A percentile compares a stretch with the other conserved stretches of the same genome.
Evolutionary conservation across 2,797 vertebrate genomes (phyloP).

Genomic region (Tiaroga cobitis): DNA sequence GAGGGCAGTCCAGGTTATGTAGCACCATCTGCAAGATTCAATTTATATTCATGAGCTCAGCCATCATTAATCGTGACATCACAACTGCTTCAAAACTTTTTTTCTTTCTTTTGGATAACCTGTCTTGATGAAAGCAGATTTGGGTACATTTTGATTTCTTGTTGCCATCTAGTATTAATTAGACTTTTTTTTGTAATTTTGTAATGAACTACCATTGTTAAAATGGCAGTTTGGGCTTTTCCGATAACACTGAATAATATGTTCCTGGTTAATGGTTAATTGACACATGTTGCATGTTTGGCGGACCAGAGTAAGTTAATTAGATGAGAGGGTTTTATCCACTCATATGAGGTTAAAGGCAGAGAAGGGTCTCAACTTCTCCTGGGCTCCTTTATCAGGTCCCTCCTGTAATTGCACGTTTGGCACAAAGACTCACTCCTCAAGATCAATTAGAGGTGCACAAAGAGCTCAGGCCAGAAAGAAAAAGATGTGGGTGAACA

Average conservation of each 20-base stretch:
- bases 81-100: neutral
- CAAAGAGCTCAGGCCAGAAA: conserved; percentile 48
- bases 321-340: conserved; percentile 29
- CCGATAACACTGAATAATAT: conserved; percentile 12
- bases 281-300: conserved; percentile 22
- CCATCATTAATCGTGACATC: conserved; percentile 11
- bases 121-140: neutral
- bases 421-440: conserved; percentile 56
- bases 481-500: conserved; percentile 5
- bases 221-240: conserved; percentile 10
- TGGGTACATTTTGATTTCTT: conserved; percentile 5
- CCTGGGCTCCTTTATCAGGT: conserved; percentile 46
- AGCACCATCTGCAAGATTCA: neutral
- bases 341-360: neutral
- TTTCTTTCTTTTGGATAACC: neutral
- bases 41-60: conserved; percentile 29
- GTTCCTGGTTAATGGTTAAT: conserved; percentile 27
- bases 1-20: neutral
- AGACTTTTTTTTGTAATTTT: neutral
- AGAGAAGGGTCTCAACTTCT: conserved; percentile 25
- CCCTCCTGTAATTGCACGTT: conserved; percentile 57
- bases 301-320: neutral
- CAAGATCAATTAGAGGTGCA: conserved; percentile 59
- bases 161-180: conserved; percentile 16
- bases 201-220: conserved; percentile 28